These are phyloP conservation scores for Trichonephila clavipes DNA, from an alignment of 1,140 invertebrate genomes.

Conservation along the genomic window DNA sequence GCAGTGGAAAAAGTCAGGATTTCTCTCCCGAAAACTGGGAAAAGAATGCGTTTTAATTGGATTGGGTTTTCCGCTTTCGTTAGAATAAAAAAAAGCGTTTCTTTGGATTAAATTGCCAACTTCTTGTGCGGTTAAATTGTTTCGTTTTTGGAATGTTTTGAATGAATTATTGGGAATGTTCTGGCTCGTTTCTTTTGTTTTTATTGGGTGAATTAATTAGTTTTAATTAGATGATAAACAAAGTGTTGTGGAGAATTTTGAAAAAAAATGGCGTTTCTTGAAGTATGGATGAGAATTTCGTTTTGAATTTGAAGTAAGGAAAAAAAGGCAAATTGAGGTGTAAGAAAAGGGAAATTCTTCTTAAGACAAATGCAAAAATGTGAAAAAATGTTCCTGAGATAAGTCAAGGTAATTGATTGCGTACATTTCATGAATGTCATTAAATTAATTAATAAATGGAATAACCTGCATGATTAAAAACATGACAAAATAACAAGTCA, in stretches of 20 bases:
- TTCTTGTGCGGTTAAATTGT: neutral
- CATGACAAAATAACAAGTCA: too few relatives aligned
- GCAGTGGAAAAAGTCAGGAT: neutral
- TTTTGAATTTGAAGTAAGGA: too few relatives aligned
- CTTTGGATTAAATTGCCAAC: neutral
- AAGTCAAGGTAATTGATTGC: too few relatives aligned
- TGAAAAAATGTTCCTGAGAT: too few relatives aligned
- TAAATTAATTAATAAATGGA: too few relatives aligned
- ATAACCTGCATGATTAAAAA: too few relatives aligned
- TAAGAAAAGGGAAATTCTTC: too few relatives aligned
- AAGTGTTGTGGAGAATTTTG: neutral
- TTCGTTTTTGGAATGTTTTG: neutral
- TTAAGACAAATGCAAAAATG: too few relatives aligned
- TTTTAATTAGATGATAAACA: neutral
- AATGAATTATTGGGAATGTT: neutral
- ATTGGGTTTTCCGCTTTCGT: slow-evolving; percentile 10
- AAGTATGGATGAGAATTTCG: too few relatives aligned
- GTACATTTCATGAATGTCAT: too few relatives aligned
- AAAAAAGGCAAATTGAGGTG: too few relatives aligned
- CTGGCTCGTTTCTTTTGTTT: neutral
- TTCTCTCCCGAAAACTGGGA: neutral
- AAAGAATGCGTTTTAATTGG: slow-evolving; percentile 24
- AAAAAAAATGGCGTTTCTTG: too few relatives aligned
- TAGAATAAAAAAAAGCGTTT: neutral
- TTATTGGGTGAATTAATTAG: neutral